Percentiles rank a stretch among this genome's conserved stretches.
These are phyloP conservation scores for Nephrotoma guestfalica DNA, from an alignment of 2,888 invertebrate species.

Conservation along the genomic window DNA sequence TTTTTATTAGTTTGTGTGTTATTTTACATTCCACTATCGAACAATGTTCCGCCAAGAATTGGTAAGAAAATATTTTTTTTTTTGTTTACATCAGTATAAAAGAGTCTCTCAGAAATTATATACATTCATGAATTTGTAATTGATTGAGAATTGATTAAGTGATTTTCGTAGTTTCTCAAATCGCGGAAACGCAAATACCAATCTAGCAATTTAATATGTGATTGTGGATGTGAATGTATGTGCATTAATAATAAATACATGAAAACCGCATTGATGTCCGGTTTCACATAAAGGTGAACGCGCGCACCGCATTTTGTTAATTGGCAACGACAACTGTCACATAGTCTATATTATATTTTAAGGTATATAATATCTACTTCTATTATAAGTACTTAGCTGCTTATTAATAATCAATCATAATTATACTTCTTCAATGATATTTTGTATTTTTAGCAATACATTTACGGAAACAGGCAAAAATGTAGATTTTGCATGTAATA, in stretches of 20 bases:
- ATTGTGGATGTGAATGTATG: background rate
- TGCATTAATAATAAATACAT: background rate
- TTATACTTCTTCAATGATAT: too few species aligned
- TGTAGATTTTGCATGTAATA: too few species aligned
- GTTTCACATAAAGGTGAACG: background rate
- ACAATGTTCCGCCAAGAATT: constrained; percentile 21
- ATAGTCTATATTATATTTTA: background rate
- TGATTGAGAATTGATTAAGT: background rate
- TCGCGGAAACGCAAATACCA: background rate
- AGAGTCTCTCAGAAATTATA: background rate
- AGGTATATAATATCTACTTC: too few species aligned
- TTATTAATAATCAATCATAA: too few species aligned
- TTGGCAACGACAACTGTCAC: background rate
- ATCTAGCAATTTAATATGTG: background rate
- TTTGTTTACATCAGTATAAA: background rate
- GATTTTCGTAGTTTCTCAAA: background rate
- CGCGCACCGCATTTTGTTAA: background rate
- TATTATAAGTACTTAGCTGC: too few species aligned
- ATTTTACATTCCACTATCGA: constrained; percentile 23
- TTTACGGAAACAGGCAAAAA: too few species aligned
- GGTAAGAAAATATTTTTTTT: constrained; percentile 16
- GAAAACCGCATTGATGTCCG: background rate
- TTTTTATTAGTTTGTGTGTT: constrained; percentile 19
- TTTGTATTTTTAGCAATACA: too few species aligned
- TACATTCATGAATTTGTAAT: background rate